A percentile compares a stretch with the other conserved stretches of the same genome.
phyloP scores from a whole-genome alignment of 2,888 invertebrate species.

The Megaustenia siamemsis region DNA sequence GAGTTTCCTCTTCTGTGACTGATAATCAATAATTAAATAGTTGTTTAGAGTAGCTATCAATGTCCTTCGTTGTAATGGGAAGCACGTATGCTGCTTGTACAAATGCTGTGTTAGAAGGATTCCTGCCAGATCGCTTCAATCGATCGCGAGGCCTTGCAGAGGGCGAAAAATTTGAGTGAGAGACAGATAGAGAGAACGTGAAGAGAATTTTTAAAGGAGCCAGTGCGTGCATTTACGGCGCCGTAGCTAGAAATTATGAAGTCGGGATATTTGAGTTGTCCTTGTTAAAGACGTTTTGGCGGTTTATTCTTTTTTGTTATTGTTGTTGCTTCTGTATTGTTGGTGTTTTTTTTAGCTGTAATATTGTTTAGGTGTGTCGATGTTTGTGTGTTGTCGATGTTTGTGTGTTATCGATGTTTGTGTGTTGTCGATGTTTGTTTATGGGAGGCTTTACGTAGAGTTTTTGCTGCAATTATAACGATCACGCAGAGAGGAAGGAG shows the following conservation, averaged over 20 bases:
- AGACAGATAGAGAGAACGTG: background rate
- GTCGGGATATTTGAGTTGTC: background rate
- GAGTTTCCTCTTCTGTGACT: background rate
- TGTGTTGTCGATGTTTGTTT: too few relatives aligned
- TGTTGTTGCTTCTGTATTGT: background rate
- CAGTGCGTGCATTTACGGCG: background rate
- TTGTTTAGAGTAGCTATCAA: conserved; percentile 21
- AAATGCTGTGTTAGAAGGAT: background rate
- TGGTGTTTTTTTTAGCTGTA: too few relatives aligned
- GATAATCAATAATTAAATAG: conserved; percentile 34
- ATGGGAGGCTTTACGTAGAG: too few relatives aligned
- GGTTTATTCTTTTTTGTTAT: too few relatives aligned
- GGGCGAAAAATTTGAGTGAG: background rate
- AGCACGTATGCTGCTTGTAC: background rate
- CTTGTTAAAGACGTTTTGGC: too few relatives aligned
- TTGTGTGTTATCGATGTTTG: too few relatives aligned
- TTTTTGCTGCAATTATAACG: too few relatives aligned
- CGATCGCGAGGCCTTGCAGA: background rate
- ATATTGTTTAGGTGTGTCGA: too few relatives aligned
- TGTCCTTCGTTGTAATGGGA: conserved; percentile 9
- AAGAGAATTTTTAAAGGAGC: background rate
- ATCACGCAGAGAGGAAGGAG: too few relatives aligned
- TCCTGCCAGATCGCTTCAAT: conserved; percentile 5
- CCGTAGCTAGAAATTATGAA: background rate
- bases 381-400: too few relatives aligned